Base-by-base conservation (phyloP, 2,113 vertebrate genomes). In the Engraulis encrasicolus region DNA sequence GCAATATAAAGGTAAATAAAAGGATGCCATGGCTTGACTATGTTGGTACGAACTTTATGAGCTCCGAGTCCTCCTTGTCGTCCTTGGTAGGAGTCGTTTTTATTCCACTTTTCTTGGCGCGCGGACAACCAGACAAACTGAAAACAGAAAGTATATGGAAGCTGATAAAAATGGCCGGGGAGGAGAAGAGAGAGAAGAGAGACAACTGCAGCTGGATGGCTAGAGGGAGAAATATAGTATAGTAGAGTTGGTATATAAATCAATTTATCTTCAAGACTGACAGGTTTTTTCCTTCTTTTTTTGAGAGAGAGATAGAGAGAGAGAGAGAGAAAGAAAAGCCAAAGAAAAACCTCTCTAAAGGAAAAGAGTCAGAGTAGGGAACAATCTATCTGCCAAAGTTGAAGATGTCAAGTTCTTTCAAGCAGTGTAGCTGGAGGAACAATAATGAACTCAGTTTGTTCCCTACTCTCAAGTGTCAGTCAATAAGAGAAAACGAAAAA, bases 111-210 rank as follows among this genome's bases (percentile, higher is more conserved):
- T 99, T 99, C 97, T 99, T 99, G 96, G 98, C 98, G 96, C 98
- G 98, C 89, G 98, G 98, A 94, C 98, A 99, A 94, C 98, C 98
- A 94, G 98, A 99, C 96, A 99, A 95, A 96, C 98, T 99, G 94
- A 94, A 95, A 96, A 94, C 91, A 95, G 91, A 95, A 93, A 95
- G 93, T 94, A 95, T 92, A n/a, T n/a, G n/a, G 94, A 90, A 94
- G 92, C 93, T 92, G 91, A 93, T 95, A 94, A 95, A 92, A 92
- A 87, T n/a, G 92, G 90, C 66, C 90, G 90, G 87, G 90, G 90
- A 81, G 49, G 87, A 86, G 87, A 91, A 93, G n/a, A n/a, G n/a
- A n/a, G n/a, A n/a, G n/a, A n/a, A n/a, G n/a, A n/a, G n/a, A n/a
- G n/a, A n/a, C n/a, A n/a, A n/a, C n/a, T n/a, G n/a, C n/a, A n/a